phyloP scores from a whole-genome alignment of 30 jellyfish, hydroid and myxozoan species.

The Clytia hemisphaerica region DNA sequence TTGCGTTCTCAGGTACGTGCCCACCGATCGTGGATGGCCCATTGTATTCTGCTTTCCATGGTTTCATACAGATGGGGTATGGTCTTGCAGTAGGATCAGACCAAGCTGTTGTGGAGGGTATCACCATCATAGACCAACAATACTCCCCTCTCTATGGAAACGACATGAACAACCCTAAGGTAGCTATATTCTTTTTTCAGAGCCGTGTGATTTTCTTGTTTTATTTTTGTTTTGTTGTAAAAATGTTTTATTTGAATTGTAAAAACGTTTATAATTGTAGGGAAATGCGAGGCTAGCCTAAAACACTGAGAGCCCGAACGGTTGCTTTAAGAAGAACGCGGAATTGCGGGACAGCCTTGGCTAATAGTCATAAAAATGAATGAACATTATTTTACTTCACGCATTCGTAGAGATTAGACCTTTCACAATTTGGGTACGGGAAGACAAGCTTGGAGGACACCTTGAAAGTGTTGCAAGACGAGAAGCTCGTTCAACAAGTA shows the following conservation, averaged over 20 bases:
- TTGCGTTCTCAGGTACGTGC: background rate
- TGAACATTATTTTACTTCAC: too few species aligned
- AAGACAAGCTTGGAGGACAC: background rate
- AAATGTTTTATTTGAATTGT: too few species aligned
- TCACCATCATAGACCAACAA: conserved; percentile 7
- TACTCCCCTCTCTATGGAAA: background rate
- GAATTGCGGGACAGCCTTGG: too few species aligned
- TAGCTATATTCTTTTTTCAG: too few species aligned
- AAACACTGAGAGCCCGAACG: too few species aligned
- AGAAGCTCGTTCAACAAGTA: background rate
- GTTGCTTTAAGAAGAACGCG: too few species aligned
- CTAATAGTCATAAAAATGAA: too few species aligned
- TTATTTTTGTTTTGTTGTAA: too few species aligned
- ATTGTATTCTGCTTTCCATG: background rate
- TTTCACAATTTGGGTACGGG: background rate
- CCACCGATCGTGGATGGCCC: conserved; percentile 16
- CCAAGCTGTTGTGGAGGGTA: background rate
- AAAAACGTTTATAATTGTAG: too few species aligned
- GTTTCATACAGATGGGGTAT: conserved; percentile 1
- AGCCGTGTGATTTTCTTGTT: too few species aligned
- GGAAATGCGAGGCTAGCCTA: too few species aligned
- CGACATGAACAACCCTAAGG: background rate
- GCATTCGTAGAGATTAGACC: background rate
- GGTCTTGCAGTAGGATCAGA: background rate
- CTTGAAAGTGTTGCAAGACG: background rate